Evolutionary conservation across 2,113 vertebrate species (phyloP).

Genomic region (Lipophrys pholis): DNA sequence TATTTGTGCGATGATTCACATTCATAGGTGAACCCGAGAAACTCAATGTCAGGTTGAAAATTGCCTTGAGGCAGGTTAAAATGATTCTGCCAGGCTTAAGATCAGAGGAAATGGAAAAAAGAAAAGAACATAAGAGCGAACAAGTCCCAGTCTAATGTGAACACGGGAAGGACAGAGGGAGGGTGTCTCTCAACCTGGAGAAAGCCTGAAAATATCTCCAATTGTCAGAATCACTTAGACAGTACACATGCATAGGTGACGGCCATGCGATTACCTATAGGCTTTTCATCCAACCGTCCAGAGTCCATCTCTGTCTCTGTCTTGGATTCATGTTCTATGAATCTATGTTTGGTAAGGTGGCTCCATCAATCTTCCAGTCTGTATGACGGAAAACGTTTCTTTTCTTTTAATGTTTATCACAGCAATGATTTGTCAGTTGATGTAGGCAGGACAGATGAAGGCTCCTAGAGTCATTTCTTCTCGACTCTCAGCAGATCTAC

Average conservation of each 20-base stretch:
- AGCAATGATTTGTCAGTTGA: not conserved
- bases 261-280: slow-evolving; percentile 1
- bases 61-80: slow-evolving; percentile 74
- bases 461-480: not conserved
- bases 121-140: slow-evolving; percentile 62
- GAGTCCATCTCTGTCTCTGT: not conserved
- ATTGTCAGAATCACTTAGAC: slow-evolving; percentile 58
- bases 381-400: too few relatives aligned
- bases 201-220: slow-evolving; percentile 49
- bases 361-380: too few relatives aligned
- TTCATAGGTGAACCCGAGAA: slow-evolving; percentile 63
- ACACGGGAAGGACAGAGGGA: slow-evolving; percentile 61
- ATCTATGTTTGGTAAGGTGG: not conserved
- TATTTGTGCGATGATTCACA: slow-evolving; percentile 65
- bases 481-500: not conserved
- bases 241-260: slow-evolving; percentile 32
- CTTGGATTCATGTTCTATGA: too few relatives aligned
- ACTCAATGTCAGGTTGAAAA: slow-evolving; percentile 69
- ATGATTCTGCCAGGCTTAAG: slow-evolving; percentile 72
- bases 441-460: not conserved
- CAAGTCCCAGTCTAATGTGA: slow-evolving; percentile 72
- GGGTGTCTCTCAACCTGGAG: slow-evolving; percentile 58
- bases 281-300: not conserved
- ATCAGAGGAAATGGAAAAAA: slow-evolving; percentile 73
- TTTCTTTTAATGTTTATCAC: not conserved